Evolutionary conservation across 2,888 invertebrate genomes (phyloP).

Genomic region (Zygogramma bicolorata): DNA sequence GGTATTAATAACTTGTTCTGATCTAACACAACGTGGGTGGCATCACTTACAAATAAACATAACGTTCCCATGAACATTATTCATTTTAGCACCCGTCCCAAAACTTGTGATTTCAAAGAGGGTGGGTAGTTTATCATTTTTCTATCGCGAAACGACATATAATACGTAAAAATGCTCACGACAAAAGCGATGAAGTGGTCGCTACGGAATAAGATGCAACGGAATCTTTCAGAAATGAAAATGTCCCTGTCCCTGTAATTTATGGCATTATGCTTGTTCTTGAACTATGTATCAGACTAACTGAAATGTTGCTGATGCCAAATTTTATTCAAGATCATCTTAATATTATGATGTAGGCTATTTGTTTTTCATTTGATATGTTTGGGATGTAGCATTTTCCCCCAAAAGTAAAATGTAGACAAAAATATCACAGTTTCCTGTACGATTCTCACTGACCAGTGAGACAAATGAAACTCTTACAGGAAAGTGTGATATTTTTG

Average conservation of each 20-base stretch:
- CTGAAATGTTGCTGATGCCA: no score
- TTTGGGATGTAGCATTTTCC: no score
- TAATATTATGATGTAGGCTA: conserved; percentile 53
- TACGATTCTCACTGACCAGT: no score
- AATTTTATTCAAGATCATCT: no score
- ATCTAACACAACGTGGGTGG: not conserved
- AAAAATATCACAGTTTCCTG: no score
- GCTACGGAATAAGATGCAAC: conserved; percentile 50
- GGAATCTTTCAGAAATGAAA: conserved; percentile 58
- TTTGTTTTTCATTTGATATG: no score
- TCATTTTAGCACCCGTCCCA: not conserved
- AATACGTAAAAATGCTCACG: not conserved
- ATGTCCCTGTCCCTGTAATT: conserved; percentile 60
- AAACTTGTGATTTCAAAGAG: not conserved
- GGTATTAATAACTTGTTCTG: not conserved
- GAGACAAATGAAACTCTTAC: no score
- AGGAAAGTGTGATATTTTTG: no score
- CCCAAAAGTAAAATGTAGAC: no score
- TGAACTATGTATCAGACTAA: conserved; percentile 64
- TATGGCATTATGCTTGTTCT: conserved; percentile 60
- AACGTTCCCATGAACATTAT: not conserved
- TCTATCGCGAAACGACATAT: not conserved
- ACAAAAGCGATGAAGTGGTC: conserved; percentile 6
- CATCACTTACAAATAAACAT: not conserved
- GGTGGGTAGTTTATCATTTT: not conserved